phyloP scores from a whole-genome alignment of 2,797 vertebrate species.

The Agapornis canus region DNA sequence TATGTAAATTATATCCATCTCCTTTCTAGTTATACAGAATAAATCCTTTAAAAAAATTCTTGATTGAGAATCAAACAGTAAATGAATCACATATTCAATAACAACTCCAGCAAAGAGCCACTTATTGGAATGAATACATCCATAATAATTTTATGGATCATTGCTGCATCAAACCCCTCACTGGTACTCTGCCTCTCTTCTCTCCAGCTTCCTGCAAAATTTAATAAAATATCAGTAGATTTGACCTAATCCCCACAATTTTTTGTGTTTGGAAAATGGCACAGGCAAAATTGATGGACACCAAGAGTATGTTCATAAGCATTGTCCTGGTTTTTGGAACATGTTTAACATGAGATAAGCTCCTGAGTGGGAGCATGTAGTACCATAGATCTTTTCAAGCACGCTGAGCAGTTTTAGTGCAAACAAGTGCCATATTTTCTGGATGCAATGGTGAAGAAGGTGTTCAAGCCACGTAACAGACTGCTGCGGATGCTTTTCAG shows the following conservation, averaged over 20 bases:
- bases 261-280: background rate
- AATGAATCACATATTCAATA: background rate
- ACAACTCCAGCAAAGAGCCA: background rate
- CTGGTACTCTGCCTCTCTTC: background rate
- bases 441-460: background rate
- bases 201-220: background rate
- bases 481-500: background rate
- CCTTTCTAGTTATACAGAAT: background rate
- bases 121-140: background rate
- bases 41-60: background rate
- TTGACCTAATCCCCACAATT: background rate
- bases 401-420: background rate
- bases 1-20: background rate
- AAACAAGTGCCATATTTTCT: background rate
- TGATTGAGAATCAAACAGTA: background rate
- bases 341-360: background rate
- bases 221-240: background rate
- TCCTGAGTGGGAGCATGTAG: background rate
- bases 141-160: background rate
- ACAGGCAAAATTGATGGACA: background rate
- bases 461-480: background rate
- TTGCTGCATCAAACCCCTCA: background rate
- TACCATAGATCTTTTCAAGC: background rate
- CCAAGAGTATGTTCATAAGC: background rate
- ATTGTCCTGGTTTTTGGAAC: background rate